Percentiles rank a stretch among this genome's conserved stretches.
These are phyloP conservation scores for Brachionus koreanus DNA, from an alignment of 1,140 invertebrate species.

Conservation along the genomic window DNA sequence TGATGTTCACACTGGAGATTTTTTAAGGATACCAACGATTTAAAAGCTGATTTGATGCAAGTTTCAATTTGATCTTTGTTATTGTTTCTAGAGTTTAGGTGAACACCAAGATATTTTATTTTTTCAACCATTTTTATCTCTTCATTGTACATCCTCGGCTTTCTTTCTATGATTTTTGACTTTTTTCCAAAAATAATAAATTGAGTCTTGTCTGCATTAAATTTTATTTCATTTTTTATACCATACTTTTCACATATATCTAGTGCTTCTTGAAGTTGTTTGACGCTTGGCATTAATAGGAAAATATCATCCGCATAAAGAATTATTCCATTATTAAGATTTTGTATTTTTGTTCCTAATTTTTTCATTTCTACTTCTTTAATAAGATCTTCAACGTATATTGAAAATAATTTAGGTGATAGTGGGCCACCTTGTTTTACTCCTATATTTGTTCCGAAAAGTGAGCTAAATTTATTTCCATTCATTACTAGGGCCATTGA, in stretches of 20 bases:
- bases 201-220: background rate
- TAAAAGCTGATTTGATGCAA: too few species aligned
- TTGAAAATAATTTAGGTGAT: background rate
- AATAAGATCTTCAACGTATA: background rate
- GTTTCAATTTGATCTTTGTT: too few species aligned
- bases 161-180: background rate
- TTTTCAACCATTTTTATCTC: too few species aligned
- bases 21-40: too few species aligned
- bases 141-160: too few species aligned
- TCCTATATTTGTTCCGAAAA: background rate
- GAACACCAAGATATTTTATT: too few species aligned
- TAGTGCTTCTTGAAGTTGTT: too few species aligned
- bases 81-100: too few species aligned
- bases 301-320: too few species aligned
- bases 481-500: background rate
- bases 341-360: background rate
- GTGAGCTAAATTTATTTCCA: background rate
- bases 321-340: background rate
- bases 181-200: background rate
- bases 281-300: too few species aligned
- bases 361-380: background rate
- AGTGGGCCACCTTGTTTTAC: background rate
- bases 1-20: too few species aligned
- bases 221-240: background rate
- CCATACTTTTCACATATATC: too few species aligned